Evolutionary conservation across 37 sponge, comb jelly and placozoan species (phyloP), one percentile per base, ranked within the genome.

Genomic region (Haliclona indistincta): DNA sequence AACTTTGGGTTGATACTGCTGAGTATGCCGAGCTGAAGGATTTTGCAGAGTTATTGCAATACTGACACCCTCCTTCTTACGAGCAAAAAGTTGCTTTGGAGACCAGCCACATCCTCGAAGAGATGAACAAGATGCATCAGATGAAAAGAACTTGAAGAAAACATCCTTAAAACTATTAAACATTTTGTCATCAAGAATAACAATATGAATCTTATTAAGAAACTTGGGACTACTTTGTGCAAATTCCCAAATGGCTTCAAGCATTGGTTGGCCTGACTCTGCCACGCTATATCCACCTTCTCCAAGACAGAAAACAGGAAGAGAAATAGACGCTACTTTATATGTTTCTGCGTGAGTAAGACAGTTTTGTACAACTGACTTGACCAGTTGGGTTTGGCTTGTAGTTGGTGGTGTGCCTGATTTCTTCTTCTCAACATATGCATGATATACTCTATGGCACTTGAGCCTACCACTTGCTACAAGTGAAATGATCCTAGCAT

Each of bases 281-380:
- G 2, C 37, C 38, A 51, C 44, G 2, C 78, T 43, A 54, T 52
- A 67, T 4, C 68, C 68, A 47, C 68, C 75, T 6, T 42, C 39
- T 41, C 78, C 85, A 25, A 63, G 42, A 37, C 85, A 77, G 47
- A 84, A 71, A 0, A 70, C 72, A 52, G 85, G 78, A 45, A 84
- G 53, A 4, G 78, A 61, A 10, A 84, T 40, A 26, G 73, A 71
- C 8, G 38, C 5, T 40, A 51, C 22, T 34, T 29, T 35, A 3
- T 84, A 64, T 22, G 17, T 40, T 20, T 77, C 85, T 56, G 78
- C 72, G 51, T 19, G 43, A 3, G 29, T 22, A 5, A 84, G 41
- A 58, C 77, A 69, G 8, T 68, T 44, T 4, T 6, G 32, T 8
- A 84, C 85, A 54, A 70, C 42, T 5, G 42, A 15, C 17, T 44